phyloP scores from a whole-genome alignment of 2,888 invertebrate genomes.

The Mechanitis mazaeus region DNA sequence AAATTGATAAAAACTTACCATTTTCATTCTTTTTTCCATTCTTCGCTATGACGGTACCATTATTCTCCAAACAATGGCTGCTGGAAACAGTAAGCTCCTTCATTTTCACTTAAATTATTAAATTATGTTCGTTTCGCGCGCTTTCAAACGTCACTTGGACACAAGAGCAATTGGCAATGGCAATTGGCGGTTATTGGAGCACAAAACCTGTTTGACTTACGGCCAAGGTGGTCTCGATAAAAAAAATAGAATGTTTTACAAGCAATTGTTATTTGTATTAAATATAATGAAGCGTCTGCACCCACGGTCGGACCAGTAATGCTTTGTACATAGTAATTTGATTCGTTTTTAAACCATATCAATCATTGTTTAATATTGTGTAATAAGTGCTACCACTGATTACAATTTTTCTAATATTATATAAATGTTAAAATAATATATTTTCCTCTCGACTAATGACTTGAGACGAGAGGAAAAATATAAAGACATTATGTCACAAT shows the following conservation, averaged over 20 bases:
- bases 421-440: conserved; percentile 10
- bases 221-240: conserved; percentile 57
- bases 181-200: conserved; percentile 41
- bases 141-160: conserved; percentile 68
- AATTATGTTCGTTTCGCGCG: conserved; percentile 49
- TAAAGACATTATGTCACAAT: background rate
- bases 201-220: conserved; percentile 42
- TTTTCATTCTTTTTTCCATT: conserved; percentile 57
- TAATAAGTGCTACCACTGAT: conserved; percentile 17
- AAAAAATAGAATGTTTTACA: conserved; percentile 8
- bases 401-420: conserved; percentile 2
- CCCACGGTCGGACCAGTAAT: conserved; percentile 25
- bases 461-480: conserved; percentile 14
- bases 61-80: conserved; percentile 48
- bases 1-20: conserved; percentile 42
- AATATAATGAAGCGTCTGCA: conserved; percentile 14
- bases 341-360: conserved; percentile 25
- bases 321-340: conserved; percentile 15
- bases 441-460: background rate
- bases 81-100: conserved; percentile 60
- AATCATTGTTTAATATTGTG: conserved; percentile 26
- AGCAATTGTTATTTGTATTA: conserved; percentile 11
- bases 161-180: conserved; percentile 49
- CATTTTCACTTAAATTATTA: conserved; percentile 43
- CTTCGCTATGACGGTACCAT: conserved; percentile 50